Evolutionary conservation across 2,888 invertebrate genomes (phyloP), one percentile per base, ranked within the genome.

Genomic region (Apamea monoglypha): DNA sequence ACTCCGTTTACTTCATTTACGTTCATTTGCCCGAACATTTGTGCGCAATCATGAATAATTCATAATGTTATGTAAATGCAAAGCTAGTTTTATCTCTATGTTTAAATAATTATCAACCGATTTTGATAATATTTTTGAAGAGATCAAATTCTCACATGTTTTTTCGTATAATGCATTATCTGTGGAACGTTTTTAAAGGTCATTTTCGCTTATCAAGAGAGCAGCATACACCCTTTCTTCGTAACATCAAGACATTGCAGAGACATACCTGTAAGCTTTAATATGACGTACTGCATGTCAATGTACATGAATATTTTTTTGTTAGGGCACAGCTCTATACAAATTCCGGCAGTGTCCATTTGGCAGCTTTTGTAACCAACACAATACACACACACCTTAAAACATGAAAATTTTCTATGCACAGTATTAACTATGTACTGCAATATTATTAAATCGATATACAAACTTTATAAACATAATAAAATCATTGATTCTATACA

Each of bases 401-500:
- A 72, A 63, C 12, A 74, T 56, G 40, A 68, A 47, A 66, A 56
- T 59, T 63, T 53, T 75, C 66, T 66, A 75, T 61, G 64, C 76
- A 68, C 69, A 70, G 16, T 70, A 72, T 59, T 74, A 40, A 64
- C 53, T 47, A 53, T 63, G 2, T 29, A 40, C 67, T 29, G 72
- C 40, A 67, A n/a, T 59, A 76, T 47, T 64, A 76, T 59, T 81
- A 67, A 78, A 80, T 78, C 67, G 72, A 81, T 84, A 79, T 77
- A 86, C 79, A 85, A 86, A 74, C 68, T 79, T 79, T 79, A 88
- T 78, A 81, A 86, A 81, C 81, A 76, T 87, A 88, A 81, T 88
- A 87, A 89, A 86, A 85, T 87, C 83, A 84, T 87, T 84, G 78
- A 85, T 83, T 70, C 81, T 82, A 87, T 81, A 89, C 82, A 88